Evolutionary conservation across 2,113 vertebrate genomes (phyloP).

Genomic region (Salminus brasiliensis): DNA sequence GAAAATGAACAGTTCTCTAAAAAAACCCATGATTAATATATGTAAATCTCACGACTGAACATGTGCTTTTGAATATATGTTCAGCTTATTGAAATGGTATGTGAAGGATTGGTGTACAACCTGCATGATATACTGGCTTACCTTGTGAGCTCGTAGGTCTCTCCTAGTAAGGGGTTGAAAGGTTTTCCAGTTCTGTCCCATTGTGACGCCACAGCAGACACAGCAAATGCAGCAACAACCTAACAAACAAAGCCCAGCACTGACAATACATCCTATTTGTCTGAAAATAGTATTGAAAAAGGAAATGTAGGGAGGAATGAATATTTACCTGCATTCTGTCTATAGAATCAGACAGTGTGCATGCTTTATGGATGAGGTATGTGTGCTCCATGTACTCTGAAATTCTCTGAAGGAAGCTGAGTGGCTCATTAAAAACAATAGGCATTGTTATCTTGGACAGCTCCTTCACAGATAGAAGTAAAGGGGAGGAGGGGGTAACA

Average conservation of each 20-base stretch:
- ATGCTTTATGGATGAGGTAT: constrained; percentile 89
- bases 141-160: constrained; percentile 93
- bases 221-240: constrained; percentile 93
- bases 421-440: constrained; percentile 93
- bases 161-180: constrained; percentile 94
- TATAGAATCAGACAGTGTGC: constrained; percentile 80
- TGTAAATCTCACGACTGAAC: too few species aligned
- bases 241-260: constrained; percentile 58
- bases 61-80: too few species aligned
- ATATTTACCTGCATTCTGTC: constrained; percentile 90
- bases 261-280: neutral
- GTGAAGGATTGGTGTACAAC: neutral
- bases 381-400: constrained; percentile 98
- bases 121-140: constrained; percentile 55
- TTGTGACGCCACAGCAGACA: constrained; percentile 94
- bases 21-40: too few species aligned
- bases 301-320: neutral
- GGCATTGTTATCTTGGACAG: constrained; percentile 98
- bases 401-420: constrained; percentile 95
- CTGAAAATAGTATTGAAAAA: neutral
- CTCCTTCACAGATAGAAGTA: constrained; percentile 69
- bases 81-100: neutral
- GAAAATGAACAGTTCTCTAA: too few species aligned
- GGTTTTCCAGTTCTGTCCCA: constrained; percentile 98
- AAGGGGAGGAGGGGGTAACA: neutral